Base-by-base conservation (phyloP, 2,113 vertebrate species). In the Bucco capensis region DNA sequence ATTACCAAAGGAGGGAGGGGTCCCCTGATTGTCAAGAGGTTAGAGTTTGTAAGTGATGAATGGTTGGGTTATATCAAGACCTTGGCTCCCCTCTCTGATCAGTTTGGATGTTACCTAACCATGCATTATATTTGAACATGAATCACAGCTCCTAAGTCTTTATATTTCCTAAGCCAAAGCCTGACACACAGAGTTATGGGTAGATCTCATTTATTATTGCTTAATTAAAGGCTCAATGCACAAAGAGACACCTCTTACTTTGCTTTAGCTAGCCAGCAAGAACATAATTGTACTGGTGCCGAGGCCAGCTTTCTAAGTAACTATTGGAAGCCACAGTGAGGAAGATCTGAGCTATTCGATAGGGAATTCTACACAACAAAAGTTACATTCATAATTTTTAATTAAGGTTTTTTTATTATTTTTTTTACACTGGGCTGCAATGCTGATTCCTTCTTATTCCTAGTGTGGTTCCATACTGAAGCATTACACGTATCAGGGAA, bases 151-250 rank as follows among this genome's bases (percentile, higher is more conserved):
- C 62, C 61, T 93, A 75, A 53, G 76, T 85, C 91, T 93, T 95
- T 93, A 24, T 85, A 73, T 94, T 95, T 94, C 58, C 53, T 93
- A 89, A 96, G 79, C 62, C 76, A 84, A 93, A 92, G 74, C 62
- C 66, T 88, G 90, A 89, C 81, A 93, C 62, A 74, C 9, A 84
- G 93, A 91, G 79, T 86, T 94, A 93, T 92, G 95, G 86, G 93
- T 96, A 97, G 87, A 93, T 92, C 89, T 92, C 95, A 91, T 97
- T 96, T 96, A 94, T 95, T 95, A 94, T 91, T 93, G 80, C 96
- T 95, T 97, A 96, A 96, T 97, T 97, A 97, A 97, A 94, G 88
- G 75, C 83, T 95, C 83, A 93, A 71, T 89, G 90, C 93, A 95
- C 93, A 96, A 94, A 96, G 95, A 95, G 94, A 88, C 2, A 42